Evolutionary conservation across 2,797 vertebrate species (phyloP), one percentile per base, ranked within the genome.

Genomic region (Chloroceryle amazona): DNA sequence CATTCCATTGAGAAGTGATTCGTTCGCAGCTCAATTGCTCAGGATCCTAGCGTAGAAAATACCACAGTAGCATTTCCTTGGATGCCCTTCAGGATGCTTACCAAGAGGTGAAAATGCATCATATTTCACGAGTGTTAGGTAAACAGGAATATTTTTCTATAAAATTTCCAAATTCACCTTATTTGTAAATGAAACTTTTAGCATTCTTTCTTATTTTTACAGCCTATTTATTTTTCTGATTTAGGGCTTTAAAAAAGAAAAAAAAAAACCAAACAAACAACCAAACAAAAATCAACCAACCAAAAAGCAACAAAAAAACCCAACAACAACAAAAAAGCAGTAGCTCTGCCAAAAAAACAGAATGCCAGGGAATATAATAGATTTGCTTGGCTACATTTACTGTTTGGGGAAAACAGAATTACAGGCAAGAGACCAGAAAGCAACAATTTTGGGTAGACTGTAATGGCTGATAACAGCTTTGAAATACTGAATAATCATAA

Each of bases 341-440:
- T 67, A 94, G 13, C 4, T 90, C 76, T 94, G 61, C 60, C 52
- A 92, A 87, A 71, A 68, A 28, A 78, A 11, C 19, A 90, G 95
- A 96, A 78, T 72, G 54, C 46, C 52, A 87, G 61, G 68, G 52
- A 95, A 88, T 80, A 42, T 25, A 89, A 83, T 55, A 70, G 67
- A 93, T 84, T 81, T 96, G 7, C 95, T 97, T 93, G 61, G 28
- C 80, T 95, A 46, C 60, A 80, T 89, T 85, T 76, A 68, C 41
- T 86, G 62, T 95, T 93, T 91, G 51, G 28, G 73, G 72, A 95
- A 93, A 92, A 78, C 20, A 94, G 68, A 92, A 94, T 92, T 97
- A 86, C 42, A 90, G 86, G 89, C 86, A 90, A 80, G 61, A 84
- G 67, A 94, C 67, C 70, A 92, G 83, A 86, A 96, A 92, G 33